Conservation (phyloP, 64 coral and sea anemone species). For the Porites australiensis region DNA sequence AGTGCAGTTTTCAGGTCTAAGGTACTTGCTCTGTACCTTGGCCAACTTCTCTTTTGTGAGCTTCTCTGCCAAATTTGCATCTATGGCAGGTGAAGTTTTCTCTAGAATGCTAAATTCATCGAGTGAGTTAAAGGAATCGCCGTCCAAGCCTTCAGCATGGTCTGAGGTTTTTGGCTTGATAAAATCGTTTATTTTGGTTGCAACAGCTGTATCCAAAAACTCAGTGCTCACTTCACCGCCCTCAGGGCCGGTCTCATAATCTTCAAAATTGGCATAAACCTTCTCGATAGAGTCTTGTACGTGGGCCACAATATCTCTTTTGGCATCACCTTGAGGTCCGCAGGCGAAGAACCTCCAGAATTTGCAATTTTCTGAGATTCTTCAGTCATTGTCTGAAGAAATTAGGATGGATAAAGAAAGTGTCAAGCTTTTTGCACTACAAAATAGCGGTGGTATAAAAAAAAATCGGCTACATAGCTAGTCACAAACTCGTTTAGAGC, state of each 20-base stretch:
- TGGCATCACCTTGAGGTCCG: neutral
- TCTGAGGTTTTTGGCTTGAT: neutral
- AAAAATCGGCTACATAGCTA: too few species aligned
- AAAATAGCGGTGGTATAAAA: too few species aligned
- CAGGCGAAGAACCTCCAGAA: neutral
- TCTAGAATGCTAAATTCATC: neutral
- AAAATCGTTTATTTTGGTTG: neutral
- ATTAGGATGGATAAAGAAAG: neutral
- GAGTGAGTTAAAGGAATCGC: constrained; percentile 2
- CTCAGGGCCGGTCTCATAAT: neutral
- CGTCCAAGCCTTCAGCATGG: neutral
- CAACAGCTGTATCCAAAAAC: neutral
- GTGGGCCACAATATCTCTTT: neutral
- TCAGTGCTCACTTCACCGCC: neutral
- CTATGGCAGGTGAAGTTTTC: neutral
- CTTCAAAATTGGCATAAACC: constrained; percentile 1
- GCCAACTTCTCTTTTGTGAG: constrained; percentile 32
- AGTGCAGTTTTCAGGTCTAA: constrained; percentile 14
- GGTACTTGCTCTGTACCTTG: constrained; percentile 10
- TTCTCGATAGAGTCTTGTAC: neutral
- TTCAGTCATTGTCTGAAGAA: neutral
- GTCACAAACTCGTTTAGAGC: too few species aligned
- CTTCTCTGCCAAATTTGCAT: neutral
- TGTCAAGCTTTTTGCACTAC: too few species aligned
- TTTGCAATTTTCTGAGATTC: too few species aligned